Conservation (phyloP, 2,113 vertebrate species). For the Esox niger region DNA sequence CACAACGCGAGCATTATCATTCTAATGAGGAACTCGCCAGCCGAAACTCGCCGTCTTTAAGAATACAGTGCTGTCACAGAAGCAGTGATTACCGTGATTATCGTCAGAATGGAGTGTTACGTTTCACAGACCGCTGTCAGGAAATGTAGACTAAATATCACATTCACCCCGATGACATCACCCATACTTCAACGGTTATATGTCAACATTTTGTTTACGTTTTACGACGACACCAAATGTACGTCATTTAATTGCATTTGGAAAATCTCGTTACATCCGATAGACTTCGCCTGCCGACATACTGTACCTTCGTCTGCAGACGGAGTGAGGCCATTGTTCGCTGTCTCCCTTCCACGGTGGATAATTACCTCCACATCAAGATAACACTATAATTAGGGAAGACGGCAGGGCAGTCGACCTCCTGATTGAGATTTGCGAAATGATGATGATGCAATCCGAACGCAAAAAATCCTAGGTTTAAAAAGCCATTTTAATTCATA, state of each 20-base stretch:
- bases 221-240: neutral
- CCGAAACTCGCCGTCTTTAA: neutral
- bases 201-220: no score
- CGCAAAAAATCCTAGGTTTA: constrained; percentile 57
- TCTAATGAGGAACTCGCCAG: no score
- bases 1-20: constrained; percentile 3
- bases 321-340: constrained; percentile 23
- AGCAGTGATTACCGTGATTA: neutral
- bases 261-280: no score
- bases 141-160: no score
- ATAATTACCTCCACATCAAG: constrained; percentile 46
- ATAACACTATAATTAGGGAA: constrained; percentile 46
- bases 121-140: no score
- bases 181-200: no score
- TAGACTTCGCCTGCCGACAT: constrained; percentile 12
- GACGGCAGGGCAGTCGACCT: constrained; percentile 22
- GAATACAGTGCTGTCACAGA: neutral
- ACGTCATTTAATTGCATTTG: no score
- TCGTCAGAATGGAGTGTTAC: no score
- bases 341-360: constrained; percentile 32
- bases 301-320: constrained; percentile 24
- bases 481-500: constrained; percentile 67
- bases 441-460: constrained; percentile 52
- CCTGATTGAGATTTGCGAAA: constrained; percentile 41
- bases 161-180: neutral